phyloP scores from a whole-genome alignment of 2,888 invertebrate genomes.

The Altica lythri region DNA sequence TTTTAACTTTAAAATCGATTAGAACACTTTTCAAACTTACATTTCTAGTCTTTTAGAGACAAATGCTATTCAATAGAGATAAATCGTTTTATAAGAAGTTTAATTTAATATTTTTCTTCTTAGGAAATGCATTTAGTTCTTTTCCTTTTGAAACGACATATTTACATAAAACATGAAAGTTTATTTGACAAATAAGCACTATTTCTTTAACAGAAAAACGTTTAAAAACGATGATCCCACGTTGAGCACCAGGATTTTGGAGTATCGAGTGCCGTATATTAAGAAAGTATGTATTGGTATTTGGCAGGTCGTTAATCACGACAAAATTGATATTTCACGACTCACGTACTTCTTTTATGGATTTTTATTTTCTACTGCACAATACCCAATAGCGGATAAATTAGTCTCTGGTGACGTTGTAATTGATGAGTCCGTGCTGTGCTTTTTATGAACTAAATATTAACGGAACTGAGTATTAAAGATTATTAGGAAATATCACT shows the following conservation, averaged over 20 bases:
- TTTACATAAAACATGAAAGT: too few relatives aligned
- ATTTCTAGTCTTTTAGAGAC: too few relatives aligned
- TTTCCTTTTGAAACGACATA: too few relatives aligned
- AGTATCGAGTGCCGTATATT: slow-evolving; percentile 2
- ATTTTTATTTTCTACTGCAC: slow-evolving; percentile 7
- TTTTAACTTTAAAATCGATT: too few relatives aligned
- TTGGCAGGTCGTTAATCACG: slow-evolving; percentile 18
- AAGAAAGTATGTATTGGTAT: slow-evolving; percentile 14
- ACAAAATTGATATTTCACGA: slow-evolving; percentile 15
- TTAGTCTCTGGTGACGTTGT: neutral
- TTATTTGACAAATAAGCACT: neutral
- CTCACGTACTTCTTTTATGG: slow-evolving; percentile 1
- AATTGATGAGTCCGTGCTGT: neutral
- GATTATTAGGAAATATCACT: too few relatives aligned
- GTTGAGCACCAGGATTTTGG: neutral
- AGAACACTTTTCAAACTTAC: too few relatives aligned
- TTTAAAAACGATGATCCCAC: slow-evolving; percentile 1
- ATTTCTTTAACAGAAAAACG: slow-evolving; percentile 1
- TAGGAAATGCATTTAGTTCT: too few relatives aligned
- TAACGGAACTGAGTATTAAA: too few relatives aligned
- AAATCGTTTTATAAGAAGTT: too few relatives aligned
- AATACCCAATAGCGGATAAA: neutral
- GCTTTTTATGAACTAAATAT: too few relatives aligned
- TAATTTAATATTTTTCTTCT: too few relatives aligned
- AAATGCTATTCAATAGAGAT: too few relatives aligned